These are phyloP conservation scores for Lepus timidus DNA, from an alignment of 2,113 vertebrate genomes.

Conservation along the genomic window DNA sequence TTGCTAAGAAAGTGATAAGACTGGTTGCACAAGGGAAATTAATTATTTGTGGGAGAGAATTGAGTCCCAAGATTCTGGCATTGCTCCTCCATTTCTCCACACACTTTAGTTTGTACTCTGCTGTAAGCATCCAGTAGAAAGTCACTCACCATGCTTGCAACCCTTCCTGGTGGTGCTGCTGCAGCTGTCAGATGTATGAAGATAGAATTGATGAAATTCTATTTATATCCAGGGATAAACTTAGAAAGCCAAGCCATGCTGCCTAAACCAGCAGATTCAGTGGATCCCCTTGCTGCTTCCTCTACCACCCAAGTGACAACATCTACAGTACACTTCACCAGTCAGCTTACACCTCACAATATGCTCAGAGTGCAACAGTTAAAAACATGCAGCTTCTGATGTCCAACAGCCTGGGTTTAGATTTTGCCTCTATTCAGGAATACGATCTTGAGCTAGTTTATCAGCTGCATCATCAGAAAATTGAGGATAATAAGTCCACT, in stretches of 20 bases:
- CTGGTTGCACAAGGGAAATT: not conserved
- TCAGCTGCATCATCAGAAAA: not conserved
- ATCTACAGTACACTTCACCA: not conserved
- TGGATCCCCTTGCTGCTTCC: slow-evolving; percentile 65
- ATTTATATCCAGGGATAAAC: slow-evolving; percentile 80
- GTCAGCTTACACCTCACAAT: not conserved
- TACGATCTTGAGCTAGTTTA: not conserved
- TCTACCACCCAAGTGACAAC: slow-evolving; percentile 22
- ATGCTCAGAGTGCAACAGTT: not conserved
- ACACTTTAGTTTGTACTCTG: not conserved
- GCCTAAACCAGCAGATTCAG: slow-evolving; percentile 61
- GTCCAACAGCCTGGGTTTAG: not conserved
- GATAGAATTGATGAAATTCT: slow-evolving; percentile 73
- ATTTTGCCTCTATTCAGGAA: not conserved
- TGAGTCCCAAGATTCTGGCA: not conserved
- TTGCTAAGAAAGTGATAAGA: not conserved
- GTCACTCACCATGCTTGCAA: not conserved
- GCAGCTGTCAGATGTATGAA: slow-evolving; percentile 77
- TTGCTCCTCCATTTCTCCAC: not conserved
- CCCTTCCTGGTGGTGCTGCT: slow-evolving; percentile 68
- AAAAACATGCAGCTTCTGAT: not conserved
- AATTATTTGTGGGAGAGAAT: not conserved
- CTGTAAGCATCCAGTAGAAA: slow-evolving; percentile 66
- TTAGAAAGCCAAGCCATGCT: slow-evolving; percentile 71
- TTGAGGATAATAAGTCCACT: not conserved